Evolutionary conservation across 2,888 invertebrate genomes (phyloP).

Genomic region (Chloromyia formosa): DNA sequence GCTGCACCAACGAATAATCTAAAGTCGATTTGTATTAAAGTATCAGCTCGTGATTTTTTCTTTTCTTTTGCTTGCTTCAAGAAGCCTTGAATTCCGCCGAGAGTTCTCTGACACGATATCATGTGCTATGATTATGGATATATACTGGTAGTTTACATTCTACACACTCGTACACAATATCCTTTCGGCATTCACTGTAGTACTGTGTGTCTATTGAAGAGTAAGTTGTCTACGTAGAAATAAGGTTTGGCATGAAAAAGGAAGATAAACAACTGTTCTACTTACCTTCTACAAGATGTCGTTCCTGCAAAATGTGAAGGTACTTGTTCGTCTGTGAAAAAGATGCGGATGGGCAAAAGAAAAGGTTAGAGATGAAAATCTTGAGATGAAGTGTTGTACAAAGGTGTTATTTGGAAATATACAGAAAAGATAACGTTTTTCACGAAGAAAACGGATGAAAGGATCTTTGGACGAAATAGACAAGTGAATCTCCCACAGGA

Average conservation of each 20-base stretch:
- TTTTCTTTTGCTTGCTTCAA: not conserved
- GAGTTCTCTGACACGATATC: slow-evolving; percentile 19
- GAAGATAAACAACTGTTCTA: too few species aligned
- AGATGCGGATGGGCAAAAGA: too few species aligned
- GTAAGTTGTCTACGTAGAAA: slow-evolving; percentile 5
- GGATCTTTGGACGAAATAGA: slow-evolving; percentile 6
- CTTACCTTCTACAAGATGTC: too few species aligned
- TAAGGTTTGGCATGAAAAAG: slow-evolving; percentile 15
- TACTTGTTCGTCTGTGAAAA: too few species aligned
- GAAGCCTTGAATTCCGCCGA: slow-evolving; percentile 16
- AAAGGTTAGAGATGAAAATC: too few species aligned
- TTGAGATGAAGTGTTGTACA: too few species aligned
- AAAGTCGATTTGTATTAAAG: slow-evolving; percentile 35
- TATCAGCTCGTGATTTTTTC: slow-evolving; percentile 25
- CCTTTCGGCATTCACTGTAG: not conserved
- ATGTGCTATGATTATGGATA: not conserved
- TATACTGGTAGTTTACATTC: too few species aligned
- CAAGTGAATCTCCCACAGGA: slow-evolving; percentile 36
- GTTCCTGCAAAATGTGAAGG: too few species aligned
- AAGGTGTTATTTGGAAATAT: too few species aligned
- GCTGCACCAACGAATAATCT: slow-evolving; percentile 32
- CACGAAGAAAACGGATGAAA: not conserved
- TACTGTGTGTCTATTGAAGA: not conserved
- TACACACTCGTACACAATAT: not conserved
- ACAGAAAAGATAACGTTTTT: not conserved